Percentiles rank a stretch among this genome's conserved stretches.
phyloP scores from a whole-genome alignment of 1,140 invertebrate species.

The Chlorops oryzae region DNA sequence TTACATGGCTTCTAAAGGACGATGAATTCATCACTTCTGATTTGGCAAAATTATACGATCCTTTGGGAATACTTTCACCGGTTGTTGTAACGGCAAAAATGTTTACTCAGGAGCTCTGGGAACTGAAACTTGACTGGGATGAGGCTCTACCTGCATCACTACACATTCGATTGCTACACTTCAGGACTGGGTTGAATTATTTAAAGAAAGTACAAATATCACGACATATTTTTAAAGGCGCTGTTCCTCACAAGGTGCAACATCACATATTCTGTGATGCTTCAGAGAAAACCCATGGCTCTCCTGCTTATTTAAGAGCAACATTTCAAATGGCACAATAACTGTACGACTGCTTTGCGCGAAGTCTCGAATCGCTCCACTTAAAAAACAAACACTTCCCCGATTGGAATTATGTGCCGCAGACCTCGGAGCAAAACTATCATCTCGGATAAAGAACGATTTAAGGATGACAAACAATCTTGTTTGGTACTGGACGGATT shows the following conservation, averaged over 20 bases:
- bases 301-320: slow-evolving; percentile 8
- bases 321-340: background rate
- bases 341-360: too few species aligned
- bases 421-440: too few species aligned
- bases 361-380: too few species aligned
- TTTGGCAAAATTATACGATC: slow-evolving; percentile 40
- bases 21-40: slow-evolving; percentile 25
- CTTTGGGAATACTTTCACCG: slow-evolving; percentile 44
- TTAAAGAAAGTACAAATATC: slow-evolving; percentile 3
- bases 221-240: background rate
- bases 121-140: slow-evolving; percentile 38
- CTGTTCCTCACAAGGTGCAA: background rate
- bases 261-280: slow-evolving; percentile 17
- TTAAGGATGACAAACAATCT: too few species aligned
- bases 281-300: slow-evolving; percentile 17
- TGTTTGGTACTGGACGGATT: too few species aligned
- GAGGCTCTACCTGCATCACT: slow-evolving; percentile 15
- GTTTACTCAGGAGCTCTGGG: slow-evolving; percentile 46
- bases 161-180: background rate
- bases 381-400: background rate
- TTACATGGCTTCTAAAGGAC: background rate
- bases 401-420: slow-evolving; percentile 1
- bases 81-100: slow-evolving; percentile 41
- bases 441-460: too few species aligned
- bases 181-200: background rate